Evolutionary conservation across 1,140 invertebrate genomes (phyloP).

Genomic region (Pomacea maculata): DNA sequence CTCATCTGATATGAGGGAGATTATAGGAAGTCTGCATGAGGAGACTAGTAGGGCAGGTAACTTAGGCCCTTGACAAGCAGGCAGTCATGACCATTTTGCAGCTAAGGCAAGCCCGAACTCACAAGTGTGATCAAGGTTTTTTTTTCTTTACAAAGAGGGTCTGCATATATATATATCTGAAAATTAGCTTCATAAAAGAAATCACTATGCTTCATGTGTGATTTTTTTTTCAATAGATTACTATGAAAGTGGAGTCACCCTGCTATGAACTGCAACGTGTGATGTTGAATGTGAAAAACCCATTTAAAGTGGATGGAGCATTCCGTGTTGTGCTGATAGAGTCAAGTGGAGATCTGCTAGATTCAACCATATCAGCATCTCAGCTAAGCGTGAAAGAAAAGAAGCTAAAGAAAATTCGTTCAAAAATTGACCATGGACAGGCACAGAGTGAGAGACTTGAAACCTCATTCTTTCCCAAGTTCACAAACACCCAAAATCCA

Average conservation of each 20-base stretch:
- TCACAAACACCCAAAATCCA: slow-evolving; percentile 28
- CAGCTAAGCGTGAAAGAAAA: slow-evolving; percentile 38
- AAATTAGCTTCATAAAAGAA: too few species aligned
- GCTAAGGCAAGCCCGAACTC: too few species aligned
- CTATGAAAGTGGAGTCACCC: slow-evolving; percentile 55
- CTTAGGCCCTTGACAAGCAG: too few species aligned
- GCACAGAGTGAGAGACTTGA: slow-evolving; percentile 45
- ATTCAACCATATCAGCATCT: slow-evolving; percentile 32
- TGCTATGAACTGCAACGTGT: slow-evolving; percentile 62
- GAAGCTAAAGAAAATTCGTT: slow-evolving; percentile 43
- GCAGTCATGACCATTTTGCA: too few species aligned
- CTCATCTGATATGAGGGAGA: too few species aligned
- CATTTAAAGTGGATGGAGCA: slow-evolving; percentile 56
- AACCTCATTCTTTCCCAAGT: slow-evolving; percentile 27
- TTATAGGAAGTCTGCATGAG: too few species aligned
- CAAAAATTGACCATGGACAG: slow-evolving; percentile 51
- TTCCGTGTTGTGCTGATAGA: slow-evolving; percentile 61
- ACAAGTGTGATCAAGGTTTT: too few species aligned
- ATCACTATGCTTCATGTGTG: too few species aligned
- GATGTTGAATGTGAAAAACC: slow-evolving; percentile 58
- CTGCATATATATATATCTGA: too few species aligned
- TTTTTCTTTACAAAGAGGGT: too few species aligned
- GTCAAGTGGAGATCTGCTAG: slow-evolving; percentile 40
- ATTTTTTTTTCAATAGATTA: slow-evolving; percentile 40
- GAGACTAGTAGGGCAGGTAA: too few species aligned